Base-by-base conservation (phyloP, 2,888 invertebrate genomes). In the Cheilosia grossa region DNA sequence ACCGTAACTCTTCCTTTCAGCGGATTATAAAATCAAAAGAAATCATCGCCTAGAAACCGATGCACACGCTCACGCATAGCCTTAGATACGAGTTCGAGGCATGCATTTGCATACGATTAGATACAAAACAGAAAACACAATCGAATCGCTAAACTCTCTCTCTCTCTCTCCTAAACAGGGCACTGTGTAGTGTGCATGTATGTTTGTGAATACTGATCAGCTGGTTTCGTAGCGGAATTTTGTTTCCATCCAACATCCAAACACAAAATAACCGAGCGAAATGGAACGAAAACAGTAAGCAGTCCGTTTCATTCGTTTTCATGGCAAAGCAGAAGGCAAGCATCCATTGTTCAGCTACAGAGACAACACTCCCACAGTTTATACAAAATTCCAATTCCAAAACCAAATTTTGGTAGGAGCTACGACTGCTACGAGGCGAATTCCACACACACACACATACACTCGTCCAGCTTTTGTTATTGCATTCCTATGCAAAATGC, bases 221-320 rank as follows among this genome's bases (percentile, higher is more conserved):
- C 85, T 85, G 85, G 61, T 42, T 59, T 74, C 80, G 19, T 80
- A 83, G 80, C 85, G 81, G 83, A 64, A 80, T 47, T 69, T 74
- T 70, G 15, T 37, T 21, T 21, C 9, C 2, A 24, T 49, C 1
- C 7, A 9, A 49, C 51, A 59, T 2, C 17, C 7, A 44, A n/a
- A n/a, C n/a, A 2, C 17, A 47, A 15, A 19, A 44, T 10, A 2
- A 13, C 21, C 30, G 75, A 85, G 66, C 67, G 85, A 85, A 85
- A 81, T 58, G 81, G 72, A 75, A 77, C 81, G 66, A 85, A 81
- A 85, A 85, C 72, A 85, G 42, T 59, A 58, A 21, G 21, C 44
- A 40, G 44, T 61, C 69, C 40, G 19, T 83, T 54, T 83, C 74
- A 61, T 44, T 70, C 74, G n/a, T 3, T 44, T 70, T 64, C 64